These are phyloP conservation scores for Polydrusus cervinus DNA, from an alignment of 2,888 invertebrate species.

Conservation along the genomic window DNA sequence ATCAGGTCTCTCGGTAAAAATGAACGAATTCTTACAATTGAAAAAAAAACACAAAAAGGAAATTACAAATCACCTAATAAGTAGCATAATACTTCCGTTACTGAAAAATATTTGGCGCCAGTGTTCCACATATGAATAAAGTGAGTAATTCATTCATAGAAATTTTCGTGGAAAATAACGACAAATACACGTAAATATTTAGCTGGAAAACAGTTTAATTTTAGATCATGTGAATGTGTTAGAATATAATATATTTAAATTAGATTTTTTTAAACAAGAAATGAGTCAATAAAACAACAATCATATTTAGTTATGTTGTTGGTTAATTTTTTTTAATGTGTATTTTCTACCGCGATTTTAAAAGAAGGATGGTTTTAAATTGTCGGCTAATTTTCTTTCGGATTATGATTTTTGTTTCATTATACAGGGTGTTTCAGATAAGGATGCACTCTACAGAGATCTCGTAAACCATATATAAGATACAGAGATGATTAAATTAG, in stretches of 20 bases:
- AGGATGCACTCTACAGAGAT: too few species aligned
- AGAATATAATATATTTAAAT: constrained; percentile 9
- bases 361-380: too few species aligned
- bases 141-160: constrained; percentile 25
- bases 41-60: constrained; percentile 6
- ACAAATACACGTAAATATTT: constrained; percentile 25
- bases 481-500: too few species aligned
- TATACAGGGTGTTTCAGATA: too few species aligned
- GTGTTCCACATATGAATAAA: constrained; percentile 31
- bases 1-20: too few species aligned
- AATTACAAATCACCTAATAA: constrained; percentile 9
- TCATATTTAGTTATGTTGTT: background rate
- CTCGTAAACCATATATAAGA: too few species aligned
- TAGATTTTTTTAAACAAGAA: constrained; percentile 20
- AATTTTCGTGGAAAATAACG: constrained; percentile 23
- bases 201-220: constrained; percentile 14
- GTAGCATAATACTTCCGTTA: background rate
- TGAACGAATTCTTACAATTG: background rate
- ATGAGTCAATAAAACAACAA: constrained; percentile 22
- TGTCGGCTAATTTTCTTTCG: too few species aligned
- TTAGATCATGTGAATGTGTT: constrained; percentile 9
- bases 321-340: too few species aligned
- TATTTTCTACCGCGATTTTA: too few species aligned
- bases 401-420: too few species aligned
- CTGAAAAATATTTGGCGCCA: constrained; percentile 16